phyloP scores from a whole-genome alignment of 2,797 vertebrate genomes.

The Onychomys torridus region DNA sequence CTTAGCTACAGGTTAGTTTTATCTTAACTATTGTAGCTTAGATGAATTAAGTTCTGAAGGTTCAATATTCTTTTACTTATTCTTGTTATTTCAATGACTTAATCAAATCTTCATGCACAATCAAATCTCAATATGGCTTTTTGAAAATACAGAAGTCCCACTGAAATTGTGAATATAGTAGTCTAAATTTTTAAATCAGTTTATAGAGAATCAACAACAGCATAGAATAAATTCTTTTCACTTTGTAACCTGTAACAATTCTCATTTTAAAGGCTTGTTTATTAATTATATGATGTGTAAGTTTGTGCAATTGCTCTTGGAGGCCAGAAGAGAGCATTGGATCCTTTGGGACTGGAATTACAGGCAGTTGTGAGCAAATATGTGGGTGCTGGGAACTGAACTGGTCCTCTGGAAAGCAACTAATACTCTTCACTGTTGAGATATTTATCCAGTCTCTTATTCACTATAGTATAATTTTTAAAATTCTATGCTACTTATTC shows the following conservation, averaged over 20 bases:
- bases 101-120: neutral
- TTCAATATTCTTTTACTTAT: neutral
- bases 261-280: neutral
- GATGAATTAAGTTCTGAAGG: conserved; percentile 2
- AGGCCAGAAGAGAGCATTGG: neutral
- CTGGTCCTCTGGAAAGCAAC: neutral
- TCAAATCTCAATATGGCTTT: neutral
- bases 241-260: neutral
- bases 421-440: neutral
- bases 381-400: neutral
- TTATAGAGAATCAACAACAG: neutral
- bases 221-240: neutral
- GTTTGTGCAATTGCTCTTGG: neutral
- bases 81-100: neutral
- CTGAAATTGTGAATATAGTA: neutral
- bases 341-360: neutral
- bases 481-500: neutral
- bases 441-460: neutral
- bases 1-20: neutral
- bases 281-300: neutral
- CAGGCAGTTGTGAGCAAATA: neutral
- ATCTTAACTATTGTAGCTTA: neutral
- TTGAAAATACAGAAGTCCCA: neutral
- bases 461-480: neutral
- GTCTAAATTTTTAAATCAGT: neutral